Evolutionary conservation across 2,888 invertebrate species (phyloP), one percentile per base, ranked within the genome.

Genomic region (Stenodera caucasica): DNA sequence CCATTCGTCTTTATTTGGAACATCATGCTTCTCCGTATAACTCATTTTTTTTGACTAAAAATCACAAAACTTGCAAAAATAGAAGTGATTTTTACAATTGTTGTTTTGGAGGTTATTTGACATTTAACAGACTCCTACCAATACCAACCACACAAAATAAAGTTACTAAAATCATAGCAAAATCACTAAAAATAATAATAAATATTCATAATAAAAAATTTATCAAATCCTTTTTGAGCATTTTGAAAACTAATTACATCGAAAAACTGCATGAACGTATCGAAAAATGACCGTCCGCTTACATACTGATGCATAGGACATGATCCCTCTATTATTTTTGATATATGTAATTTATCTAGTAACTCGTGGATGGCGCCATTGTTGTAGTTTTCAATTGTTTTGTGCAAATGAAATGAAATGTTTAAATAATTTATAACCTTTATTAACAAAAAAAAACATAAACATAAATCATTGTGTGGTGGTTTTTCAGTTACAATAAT

Each of bases 1-100:
- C 89, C 90, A 90, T 70, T 93, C 91, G 67, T 90, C 88, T 75
- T 87, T 87, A 68, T 87, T 79, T 63, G 81, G 77, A 56, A 77
- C 75, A 54, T 83, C 83, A 63, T 81, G 81, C 74, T 83, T 83
- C 63, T 84, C 84, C 49, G 81, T 77, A 67, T 81, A 83, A 73
- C 83, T 84, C 84, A 84, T 84, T 70, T 61, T 29, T 60, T 35
- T 40, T 9, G 35, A 49, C 50, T 49, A 53, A 54, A 50, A 55
- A 50, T 56, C 15, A 35, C 40, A 18, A 51, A 29, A 26, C 15
- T 2, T 21, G 15, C 2, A 49, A 51, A 29, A 26, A 15, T 1
- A n/a, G 21, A 1, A 49, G 49, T 35, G 26, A 37, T 37, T 14
- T 40, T 40, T 18, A 11, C 40, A 18, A 15, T 15, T 23, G 12